Conservation (phyloP, 2,113 vertebrate genomes). For the Ursus arctos region DNA sequence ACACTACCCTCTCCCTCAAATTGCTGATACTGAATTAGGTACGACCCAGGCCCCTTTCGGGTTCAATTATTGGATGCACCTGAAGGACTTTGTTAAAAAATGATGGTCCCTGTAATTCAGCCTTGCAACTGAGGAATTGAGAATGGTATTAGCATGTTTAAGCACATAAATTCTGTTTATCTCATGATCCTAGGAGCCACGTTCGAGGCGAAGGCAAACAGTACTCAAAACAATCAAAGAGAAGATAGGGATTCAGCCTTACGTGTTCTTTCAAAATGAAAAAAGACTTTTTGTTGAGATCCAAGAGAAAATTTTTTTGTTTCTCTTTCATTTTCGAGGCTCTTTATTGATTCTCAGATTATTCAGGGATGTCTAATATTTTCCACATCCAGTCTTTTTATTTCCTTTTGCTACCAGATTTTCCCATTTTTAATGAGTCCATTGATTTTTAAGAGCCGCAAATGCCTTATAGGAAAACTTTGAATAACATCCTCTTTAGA, state of each 20-base stretch:
- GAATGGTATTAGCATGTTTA: background rate
- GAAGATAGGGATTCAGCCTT: background rate
- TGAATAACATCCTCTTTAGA: conserved; percentile 77
- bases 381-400: conserved; percentile 48
- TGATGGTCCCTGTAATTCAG: background rate
- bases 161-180: background rate
- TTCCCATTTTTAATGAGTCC: conserved; percentile 78
- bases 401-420: conserved; percentile 62
- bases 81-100: background rate
- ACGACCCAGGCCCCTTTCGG: background rate
- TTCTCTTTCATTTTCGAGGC: background rate
- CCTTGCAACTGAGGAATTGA: background rate
- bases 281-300: background rate
- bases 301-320: background rate
- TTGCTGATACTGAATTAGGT: background rate
- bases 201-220: background rate
- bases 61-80: background rate
- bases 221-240: background rate
- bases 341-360: conserved; percentile 55
- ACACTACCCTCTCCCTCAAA: background rate
- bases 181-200: background rate
- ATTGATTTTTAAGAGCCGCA: conserved; percentile 82
- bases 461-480: conserved; percentile 73
- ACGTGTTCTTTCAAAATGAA: conserved; percentile 13
- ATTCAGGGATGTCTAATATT: conserved; percentile 59